phyloP scores from a whole-genome alignment of 53 echinoderm and acorn worm species.

The Antedon mediterranea region DNA sequence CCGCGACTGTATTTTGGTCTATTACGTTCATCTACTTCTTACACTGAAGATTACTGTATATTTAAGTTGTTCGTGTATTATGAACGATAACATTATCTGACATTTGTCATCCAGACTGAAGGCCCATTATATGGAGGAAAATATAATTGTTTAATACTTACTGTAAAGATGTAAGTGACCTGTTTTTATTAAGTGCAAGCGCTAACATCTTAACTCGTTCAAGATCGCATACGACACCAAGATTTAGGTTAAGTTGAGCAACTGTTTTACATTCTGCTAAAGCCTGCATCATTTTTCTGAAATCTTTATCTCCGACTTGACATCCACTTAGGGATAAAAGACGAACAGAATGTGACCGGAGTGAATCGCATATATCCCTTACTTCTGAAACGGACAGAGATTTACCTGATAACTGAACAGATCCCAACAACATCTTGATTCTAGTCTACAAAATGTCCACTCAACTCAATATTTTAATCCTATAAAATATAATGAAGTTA shows the following conservation, averaged over 20 bases:
- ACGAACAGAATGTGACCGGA: conserved; percentile 22
- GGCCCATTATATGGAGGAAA: no score
- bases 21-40: no score
- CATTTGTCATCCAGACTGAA: no score
- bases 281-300: conserved; percentile 20
- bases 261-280: conserved; percentile 27
- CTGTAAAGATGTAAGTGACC: conserved; percentile 35
- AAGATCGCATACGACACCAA: conserved; percentile 28
- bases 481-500: no score
- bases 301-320: conserved; percentile 28
- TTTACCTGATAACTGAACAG: conserved; percentile 37
- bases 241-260: conserved; percentile 32
- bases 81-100: no score
- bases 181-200: conserved; percentile 24
- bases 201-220: conserved; percentile 25
- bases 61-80: no score
- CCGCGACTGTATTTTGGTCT: no score
- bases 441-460: no score
- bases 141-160: conserved; percentile 9
- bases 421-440: conserved; percentile 24
- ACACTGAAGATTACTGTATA: no score
- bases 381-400: conserved; percentile 25
- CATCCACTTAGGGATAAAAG: conserved; percentile 36
- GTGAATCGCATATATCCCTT: conserved; percentile 30
- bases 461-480: no score